Base-by-base conservation (phyloP, 1,140 invertebrate species). In the Chironomus striatipennis region DNA sequence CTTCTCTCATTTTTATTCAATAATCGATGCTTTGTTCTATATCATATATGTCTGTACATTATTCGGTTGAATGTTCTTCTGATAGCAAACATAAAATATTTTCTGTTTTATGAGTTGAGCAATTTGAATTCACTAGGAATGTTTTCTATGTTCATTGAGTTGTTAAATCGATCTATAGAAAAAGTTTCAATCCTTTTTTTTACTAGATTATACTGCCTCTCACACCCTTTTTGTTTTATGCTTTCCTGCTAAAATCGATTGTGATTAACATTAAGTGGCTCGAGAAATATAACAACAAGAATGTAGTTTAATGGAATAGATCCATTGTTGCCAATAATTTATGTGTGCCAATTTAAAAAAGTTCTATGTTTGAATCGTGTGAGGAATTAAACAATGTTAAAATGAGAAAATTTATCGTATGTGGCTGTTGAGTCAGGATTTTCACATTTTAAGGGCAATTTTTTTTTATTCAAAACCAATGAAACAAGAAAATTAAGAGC, bases 151-250 rank as follows among this genome's bases (percentile, higher is more conserved):
- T 57, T 57, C 47, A 57, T 57, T 57, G 47, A 57, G n/a, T n/a
- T 57, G 47, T 57, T 57, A 57, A 57, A 57, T 57, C 47, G 47
- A 57, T 57, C n/a, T 57, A 57, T 57, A 15, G 47, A 57, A 57
- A n/a, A 57, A 34, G 24, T 57, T 15, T 12, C 47, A 57, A n/a
- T n/a, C 12, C 12, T 57, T 57, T 57, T n/a, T n/a, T 57, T 57
- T n/a, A 57, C 12, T 57, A 12, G n/a, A 5, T 10, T n/a, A 15
- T 15, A n/a, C n/a, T n/a, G 12, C n/a, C n/a, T 57, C 47, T n/a
- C 12, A 57, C 12, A 57, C n/a, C 12, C 47, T 34, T 34, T 34
- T 34, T 34, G 24, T 34, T 34, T 34, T 34, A 57, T 57, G 9
- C 47, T 57, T 57, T 57, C n/a, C 8, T n/a, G n/a, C n/a, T n/a